A percentile compares a stretch with the other conserved stretches of the same genome.
Conservation (phyloP, 2,113 vertebrate species). For the Oenanthe oenanthe region DNA sequence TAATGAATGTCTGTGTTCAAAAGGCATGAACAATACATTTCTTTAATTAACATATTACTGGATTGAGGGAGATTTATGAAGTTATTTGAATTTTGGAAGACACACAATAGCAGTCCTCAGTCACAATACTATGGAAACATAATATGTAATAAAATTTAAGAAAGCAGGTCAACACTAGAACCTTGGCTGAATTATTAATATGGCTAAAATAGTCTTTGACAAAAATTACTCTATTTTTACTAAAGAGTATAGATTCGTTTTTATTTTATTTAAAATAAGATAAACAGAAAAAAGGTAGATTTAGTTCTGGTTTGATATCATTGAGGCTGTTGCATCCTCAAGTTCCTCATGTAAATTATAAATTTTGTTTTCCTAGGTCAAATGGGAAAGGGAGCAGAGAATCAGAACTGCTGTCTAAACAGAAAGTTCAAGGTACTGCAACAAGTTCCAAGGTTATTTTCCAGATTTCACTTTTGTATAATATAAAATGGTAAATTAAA, state of each 20-base stretch:
- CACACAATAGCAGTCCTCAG: not conserved
- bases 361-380: not conserved
- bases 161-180: not conserved
- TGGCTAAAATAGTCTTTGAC: not conserved
- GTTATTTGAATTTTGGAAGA: constrained; percentile 1
- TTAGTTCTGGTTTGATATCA: not conserved
- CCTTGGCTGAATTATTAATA: not conserved
- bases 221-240: not conserved
- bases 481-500: not conserved
- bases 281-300: not conserved
- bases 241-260: not conserved
- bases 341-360: not conserved
- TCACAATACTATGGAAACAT: not conserved
- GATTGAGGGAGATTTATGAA: constrained; percentile 3
- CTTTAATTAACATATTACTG: constrained; percentile 12
- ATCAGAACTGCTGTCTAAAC: not conserved
- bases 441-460: not conserved
- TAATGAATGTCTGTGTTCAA: constrained; percentile 22
- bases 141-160: not conserved
- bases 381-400: not conserved
- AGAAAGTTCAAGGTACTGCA: not conserved
- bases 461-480: not conserved
- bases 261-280: not conserved
- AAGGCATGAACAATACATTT: not conserved
- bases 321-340: not conserved